Conservation (phyloP, 2,797 vertebrate genomes). For the Eulemur rubriventer region DNA sequence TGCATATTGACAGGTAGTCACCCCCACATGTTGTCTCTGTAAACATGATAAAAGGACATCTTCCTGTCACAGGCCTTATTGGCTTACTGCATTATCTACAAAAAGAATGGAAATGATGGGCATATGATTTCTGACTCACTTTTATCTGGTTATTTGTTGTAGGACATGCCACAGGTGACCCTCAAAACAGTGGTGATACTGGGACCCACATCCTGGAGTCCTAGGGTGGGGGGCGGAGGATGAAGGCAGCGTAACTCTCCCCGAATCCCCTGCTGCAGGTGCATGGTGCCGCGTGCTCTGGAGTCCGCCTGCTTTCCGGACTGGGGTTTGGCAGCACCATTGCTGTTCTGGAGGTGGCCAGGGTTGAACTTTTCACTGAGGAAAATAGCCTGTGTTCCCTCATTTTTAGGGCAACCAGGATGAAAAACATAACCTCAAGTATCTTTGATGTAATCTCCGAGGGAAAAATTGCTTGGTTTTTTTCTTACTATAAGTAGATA, state of each 20-base stretch:
- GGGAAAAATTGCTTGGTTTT: conserved; percentile 80
- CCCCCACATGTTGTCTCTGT: neutral
- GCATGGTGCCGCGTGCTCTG: neutral
- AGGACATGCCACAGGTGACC: neutral
- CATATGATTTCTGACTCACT: neutral
- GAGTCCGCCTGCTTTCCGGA: neutral
- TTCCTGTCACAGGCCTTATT: neutral
- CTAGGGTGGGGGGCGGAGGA: neutral
- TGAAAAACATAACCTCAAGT: conserved; percentile 82
- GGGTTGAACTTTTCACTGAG: conserved; percentile 68
- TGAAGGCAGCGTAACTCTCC: neutral
- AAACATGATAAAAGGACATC: neutral
- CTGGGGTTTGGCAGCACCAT: neutral
- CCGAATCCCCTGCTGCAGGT: neutral
- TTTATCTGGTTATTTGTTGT: conserved; percentile 29
- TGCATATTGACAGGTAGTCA: neutral
- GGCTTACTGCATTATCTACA: neutral
- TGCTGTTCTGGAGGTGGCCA: conserved; percentile 16
- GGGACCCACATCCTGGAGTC: neutral
- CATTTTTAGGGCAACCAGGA: conserved; percentile 70
- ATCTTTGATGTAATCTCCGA: conserved; percentile 81
- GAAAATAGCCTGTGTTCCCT: conserved; percentile 60
- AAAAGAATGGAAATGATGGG: neutral
- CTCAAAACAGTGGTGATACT: neutral
- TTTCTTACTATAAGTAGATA: conserved; percentile 80